phyloP scores from a whole-genome alignment of 2,113 vertebrate species.

The Collichthys lucidus region DNA sequence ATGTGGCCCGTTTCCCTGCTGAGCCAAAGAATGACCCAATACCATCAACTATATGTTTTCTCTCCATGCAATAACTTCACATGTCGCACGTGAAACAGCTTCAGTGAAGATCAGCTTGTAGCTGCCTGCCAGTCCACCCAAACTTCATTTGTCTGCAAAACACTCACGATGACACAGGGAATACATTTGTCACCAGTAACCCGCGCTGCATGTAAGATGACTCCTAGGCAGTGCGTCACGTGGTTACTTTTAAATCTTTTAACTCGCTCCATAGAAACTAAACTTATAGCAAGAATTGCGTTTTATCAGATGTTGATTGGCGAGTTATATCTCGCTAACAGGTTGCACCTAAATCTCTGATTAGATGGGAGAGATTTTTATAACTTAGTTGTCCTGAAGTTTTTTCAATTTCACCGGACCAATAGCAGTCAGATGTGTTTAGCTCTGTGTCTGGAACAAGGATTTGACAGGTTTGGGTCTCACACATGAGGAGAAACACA shows the following conservation, averaged over 20 bases:
- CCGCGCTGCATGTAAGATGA: conserved; percentile 26
- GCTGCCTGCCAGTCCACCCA: conserved; percentile 62
- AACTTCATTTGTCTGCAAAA: conserved; percentile 49
- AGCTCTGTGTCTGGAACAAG: conserved; percentile 66
- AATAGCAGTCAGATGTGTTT: conserved; percentile 72
- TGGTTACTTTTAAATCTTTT: conserved; percentile 41
- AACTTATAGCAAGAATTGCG: conserved; percentile 30
- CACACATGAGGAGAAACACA: conserved; percentile 75
- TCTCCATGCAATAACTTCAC: conserved; percentile 67
- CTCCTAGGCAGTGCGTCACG: conserved; percentile 33
- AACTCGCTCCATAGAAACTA: conserved; percentile 43
- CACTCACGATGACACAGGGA: conserved; percentile 48
- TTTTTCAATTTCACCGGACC: conserved; percentile 46
- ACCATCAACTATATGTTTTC: conserved; percentile 65
- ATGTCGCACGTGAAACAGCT: conserved; percentile 56
- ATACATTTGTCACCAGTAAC: conserved; percentile 38
- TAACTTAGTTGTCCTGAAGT: conserved; percentile 45
- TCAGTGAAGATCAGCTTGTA: conserved; percentile 63
- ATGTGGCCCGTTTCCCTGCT: conserved; percentile 68
- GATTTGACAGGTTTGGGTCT: conserved; percentile 68
- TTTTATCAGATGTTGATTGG: conserved; percentile 42
- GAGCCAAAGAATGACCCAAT: conserved; percentile 80
- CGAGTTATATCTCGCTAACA: conserved; percentile 24
- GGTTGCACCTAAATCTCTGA: conserved; percentile 64
- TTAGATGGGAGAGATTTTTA: conserved; percentile 49